These are phyloP conservation scores for Dryadula phaetusa DNA, from an alignment of 2,888 invertebrate species.

Conservation along the genomic window DNA sequence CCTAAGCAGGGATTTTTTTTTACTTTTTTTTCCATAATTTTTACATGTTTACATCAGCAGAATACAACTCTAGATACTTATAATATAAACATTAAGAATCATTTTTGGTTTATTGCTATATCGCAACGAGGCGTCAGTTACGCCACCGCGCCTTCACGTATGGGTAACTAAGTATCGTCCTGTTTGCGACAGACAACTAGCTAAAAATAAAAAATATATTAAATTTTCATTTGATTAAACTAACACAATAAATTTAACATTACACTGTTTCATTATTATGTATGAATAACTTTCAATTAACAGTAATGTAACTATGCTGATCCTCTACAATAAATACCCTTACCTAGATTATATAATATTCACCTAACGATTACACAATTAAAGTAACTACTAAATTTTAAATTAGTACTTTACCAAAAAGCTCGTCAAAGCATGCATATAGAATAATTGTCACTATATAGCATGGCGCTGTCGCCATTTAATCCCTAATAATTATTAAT, in stretches of 20 bases:
- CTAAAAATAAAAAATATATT: constrained; percentile 84
- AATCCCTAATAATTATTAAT: constrained; percentile 70
- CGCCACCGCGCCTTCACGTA: constrained; percentile 54
- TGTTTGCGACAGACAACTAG: constrained; percentile 81
- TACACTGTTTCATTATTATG: constrained; percentile 80
- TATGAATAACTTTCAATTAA: constrained; percentile 78
- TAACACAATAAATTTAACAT: constrained; percentile 75
- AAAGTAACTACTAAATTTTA: constrained; percentile 82
- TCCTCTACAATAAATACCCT: constrained; percentile 83
- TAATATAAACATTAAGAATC: constrained; percentile 76
- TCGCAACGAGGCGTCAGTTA: constrained; percentile 69
- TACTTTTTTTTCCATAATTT: constrained; percentile 74
- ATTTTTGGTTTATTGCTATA: constrained; percentile 84
- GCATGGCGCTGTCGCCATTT: constrained; percentile 75
- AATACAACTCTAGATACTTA: constrained; percentile 81
- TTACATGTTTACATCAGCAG: constrained; percentile 81
- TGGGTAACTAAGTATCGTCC: constrained; percentile 66
- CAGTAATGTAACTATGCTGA: constrained; percentile 80
- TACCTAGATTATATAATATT: constrained; percentile 77
- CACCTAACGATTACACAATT: constrained; percentile 81
- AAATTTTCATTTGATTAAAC: constrained; percentile 78
- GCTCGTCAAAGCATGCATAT: constrained; percentile 85
- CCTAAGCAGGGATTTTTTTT: constrained; percentile 82
- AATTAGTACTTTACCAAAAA: constrained; percentile 84
- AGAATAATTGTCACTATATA: constrained; percentile 80